phyloP scores from a whole-genome alignment of 2,888 invertebrate genomes.

The Gymnosoma rotundatum region DNA sequence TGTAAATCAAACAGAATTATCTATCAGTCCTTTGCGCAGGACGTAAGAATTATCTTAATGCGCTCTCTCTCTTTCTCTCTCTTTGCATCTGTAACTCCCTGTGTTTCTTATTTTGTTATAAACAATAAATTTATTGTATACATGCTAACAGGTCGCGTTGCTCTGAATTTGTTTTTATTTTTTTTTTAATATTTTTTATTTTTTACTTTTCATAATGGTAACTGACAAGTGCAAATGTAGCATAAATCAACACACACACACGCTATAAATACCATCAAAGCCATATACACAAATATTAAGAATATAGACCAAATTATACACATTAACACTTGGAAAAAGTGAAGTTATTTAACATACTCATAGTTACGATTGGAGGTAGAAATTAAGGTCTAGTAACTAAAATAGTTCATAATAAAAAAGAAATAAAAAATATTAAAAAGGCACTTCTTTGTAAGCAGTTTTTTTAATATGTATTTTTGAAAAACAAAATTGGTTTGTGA shows the following conservation, averaged over 20 bases:
- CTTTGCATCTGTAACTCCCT: neutral
- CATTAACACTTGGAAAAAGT: slow-evolving; percentile 15
- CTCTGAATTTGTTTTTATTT: slow-evolving; percentile 48
- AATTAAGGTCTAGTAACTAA: slow-evolving; percentile 44
- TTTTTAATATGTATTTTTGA: no score
- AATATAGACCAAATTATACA: neutral
- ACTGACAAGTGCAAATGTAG: slow-evolving; percentile 10
- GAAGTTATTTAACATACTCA: slow-evolving; percentile 46
- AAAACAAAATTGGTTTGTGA: no score
- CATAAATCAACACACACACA: slow-evolving; percentile 4
- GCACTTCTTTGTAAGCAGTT: no score
- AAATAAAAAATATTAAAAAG: no score
- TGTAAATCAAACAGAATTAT: slow-evolving; percentile 43
- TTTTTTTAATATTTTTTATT: slow-evolving; percentile 14
- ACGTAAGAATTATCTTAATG: slow-evolving; percentile 24
- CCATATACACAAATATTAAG: neutral
- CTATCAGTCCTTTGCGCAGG: slow-evolving; percentile 32
- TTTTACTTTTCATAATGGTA: slow-evolving; percentile 27
- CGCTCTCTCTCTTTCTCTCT: neutral
- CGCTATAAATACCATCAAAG: neutral
- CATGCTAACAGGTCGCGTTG: slow-evolving; percentile 70
- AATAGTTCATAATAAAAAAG: no score
- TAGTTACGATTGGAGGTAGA: slow-evolving; percentile 30
- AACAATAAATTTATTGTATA: slow-evolving; percentile 63
- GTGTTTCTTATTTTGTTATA: slow-evolving; percentile 30